Percentiles rank a stretch among this genome's conserved stretches.
phyloP scores from a whole-genome alignment of 2,888 invertebrate genomes.

The Mesoligia furuncula region DNA sequence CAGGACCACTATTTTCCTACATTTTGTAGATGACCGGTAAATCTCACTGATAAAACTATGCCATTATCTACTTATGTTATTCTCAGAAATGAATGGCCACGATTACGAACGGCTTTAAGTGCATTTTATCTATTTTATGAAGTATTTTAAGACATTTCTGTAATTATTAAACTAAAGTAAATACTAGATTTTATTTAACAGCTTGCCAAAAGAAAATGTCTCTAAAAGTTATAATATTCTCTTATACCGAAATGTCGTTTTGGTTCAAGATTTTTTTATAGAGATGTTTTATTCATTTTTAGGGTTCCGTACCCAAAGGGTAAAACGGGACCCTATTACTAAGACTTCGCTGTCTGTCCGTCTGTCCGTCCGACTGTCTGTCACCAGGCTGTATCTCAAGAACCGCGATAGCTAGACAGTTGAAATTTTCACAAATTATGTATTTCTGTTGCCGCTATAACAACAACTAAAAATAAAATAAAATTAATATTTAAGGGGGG shows the following conservation, averaged over 20 bases:
- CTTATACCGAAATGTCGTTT: neutral
- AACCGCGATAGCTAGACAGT: too few species aligned
- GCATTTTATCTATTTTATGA: slow-evolving; percentile 5
- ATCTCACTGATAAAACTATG: neutral
- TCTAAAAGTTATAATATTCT: neutral
- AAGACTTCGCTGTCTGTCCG: too few species aligned
- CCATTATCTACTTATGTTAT: neutral
- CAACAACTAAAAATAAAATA: too few species aligned
- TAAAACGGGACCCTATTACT: too few species aligned
- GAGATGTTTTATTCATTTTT: slow-evolving; percentile 35
- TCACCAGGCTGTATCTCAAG: too few species aligned
- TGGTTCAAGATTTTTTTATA: neutral
- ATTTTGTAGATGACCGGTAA: neutral
- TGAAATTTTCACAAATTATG: too few species aligned
- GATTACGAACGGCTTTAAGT: neutral
- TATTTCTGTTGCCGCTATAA: too few species aligned
- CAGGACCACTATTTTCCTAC: neutral
- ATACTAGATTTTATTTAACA: neutral
- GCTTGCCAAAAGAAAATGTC: neutral
- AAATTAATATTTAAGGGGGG: too few species aligned
- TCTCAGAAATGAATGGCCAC: neutral
- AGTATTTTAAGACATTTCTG: neutral
- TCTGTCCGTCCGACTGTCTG: too few species aligned
- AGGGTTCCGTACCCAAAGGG: too few species aligned
- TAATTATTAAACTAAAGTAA: neutral